Conservation (phyloP, 2,888 invertebrate genomes). For the Xylota segnis region DNA sequence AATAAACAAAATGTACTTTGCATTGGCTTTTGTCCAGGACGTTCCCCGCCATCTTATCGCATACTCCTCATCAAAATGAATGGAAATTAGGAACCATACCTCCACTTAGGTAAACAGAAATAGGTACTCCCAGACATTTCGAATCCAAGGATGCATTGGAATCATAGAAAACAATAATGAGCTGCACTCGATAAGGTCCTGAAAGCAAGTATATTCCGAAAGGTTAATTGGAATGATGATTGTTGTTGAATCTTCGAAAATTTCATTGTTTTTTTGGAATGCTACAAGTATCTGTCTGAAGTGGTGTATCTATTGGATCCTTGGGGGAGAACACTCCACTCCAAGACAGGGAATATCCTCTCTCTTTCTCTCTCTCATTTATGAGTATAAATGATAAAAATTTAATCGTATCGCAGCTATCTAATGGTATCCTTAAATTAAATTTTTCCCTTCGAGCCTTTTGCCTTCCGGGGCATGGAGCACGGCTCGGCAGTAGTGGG, state of each 20-base stretch:
- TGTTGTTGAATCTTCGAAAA: background rate
- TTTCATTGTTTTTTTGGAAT: background rate
- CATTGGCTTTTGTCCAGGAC: background rate
- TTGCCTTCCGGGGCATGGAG: background rate
- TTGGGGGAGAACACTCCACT: background rate
- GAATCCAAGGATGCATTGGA: too few relatives aligned
- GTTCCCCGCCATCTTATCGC: background rate
- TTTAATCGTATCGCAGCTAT: conserved; percentile 42
- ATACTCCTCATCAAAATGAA: background rate
- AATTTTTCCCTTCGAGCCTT: conserved; percentile 22
- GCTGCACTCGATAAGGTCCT: background rate
- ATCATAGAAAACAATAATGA: background rate
- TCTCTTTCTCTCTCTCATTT: too few relatives aligned
- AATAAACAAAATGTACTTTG: too few relatives aligned
- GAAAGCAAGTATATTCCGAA: background rate
- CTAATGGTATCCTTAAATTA: conserved; percentile 45
- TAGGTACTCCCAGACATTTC: too few relatives aligned
- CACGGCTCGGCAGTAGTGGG: background rate
- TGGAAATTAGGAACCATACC: background rate
- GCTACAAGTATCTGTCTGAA: background rate
- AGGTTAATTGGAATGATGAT: background rate
- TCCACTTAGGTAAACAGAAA: too few relatives aligned
- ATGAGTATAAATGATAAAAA: conserved; percentile 19
- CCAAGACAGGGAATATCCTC: background rate
- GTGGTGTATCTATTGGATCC: background rate